A percentile compares a stretch with the other conserved stretches of the same genome.
These are phyloP conservation scores for Parus major DNA, from an alignment of 2,113 vertebrate genomes.

Conservation along the genomic window DNA sequence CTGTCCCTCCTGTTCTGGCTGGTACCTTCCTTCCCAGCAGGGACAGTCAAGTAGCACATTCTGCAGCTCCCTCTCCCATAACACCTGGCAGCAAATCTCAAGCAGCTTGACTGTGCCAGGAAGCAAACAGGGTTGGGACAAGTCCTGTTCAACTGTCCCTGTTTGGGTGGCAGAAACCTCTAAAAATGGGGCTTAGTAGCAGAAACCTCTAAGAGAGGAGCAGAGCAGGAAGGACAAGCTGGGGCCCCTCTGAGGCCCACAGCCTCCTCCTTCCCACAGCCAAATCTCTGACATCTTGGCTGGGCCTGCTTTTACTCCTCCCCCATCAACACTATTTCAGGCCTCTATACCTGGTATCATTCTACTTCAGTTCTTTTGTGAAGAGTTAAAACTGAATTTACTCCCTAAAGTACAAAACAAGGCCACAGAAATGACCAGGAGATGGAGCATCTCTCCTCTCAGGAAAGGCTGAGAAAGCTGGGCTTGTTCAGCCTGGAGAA, in stretches of 20 bases:
- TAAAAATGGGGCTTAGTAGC: neutral
- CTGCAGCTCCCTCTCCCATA: neutral
- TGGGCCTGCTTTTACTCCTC: neutral
- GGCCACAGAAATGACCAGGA: neutral
- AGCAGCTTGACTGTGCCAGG: neutral
- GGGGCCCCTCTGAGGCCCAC: neutral
- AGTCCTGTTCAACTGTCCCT: neutral
- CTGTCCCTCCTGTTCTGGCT: neutral
- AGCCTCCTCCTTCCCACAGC: neutral
- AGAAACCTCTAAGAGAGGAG: neutral
- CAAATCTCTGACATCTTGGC: neutral
- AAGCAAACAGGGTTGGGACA: neutral
- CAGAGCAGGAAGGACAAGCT: neutral
- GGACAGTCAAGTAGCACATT: neutral
- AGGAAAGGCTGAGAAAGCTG: neutral
- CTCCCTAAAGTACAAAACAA: neutral
- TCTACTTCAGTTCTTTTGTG: neutral
- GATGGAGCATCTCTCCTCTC: neutral
- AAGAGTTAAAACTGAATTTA: neutral
- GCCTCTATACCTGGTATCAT: neutral
- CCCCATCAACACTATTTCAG: neutral
- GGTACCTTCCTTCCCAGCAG: neutral
- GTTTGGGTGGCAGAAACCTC: neutral
- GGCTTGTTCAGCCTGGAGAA: neutral
- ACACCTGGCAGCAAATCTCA: neutral